Evolutionary conservation across 1,140 invertebrate genomes (phyloP).

Genomic region (Aphaenogaster floridana): DNA sequence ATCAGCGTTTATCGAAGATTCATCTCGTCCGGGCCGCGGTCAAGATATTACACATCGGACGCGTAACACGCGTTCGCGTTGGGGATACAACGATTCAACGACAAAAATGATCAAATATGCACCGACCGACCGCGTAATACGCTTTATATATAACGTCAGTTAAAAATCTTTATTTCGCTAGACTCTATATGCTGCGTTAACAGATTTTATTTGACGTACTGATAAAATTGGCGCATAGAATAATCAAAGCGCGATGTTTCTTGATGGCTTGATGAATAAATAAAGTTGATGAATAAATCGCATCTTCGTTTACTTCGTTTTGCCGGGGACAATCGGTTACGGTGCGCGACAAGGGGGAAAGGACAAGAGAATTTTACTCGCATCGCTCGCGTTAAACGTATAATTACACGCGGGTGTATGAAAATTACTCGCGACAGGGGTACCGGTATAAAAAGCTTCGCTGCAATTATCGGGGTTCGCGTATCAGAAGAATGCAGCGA

Average conservation of each 20-base stretch:
- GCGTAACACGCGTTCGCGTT: background rate
- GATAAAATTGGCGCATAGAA: background rate
- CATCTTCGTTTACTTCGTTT: constrained; percentile 20
- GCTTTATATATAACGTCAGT: background rate
- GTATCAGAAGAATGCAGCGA: constrained; percentile 63
- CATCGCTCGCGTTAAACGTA: constrained; percentile 39
- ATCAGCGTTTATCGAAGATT: constrained; percentile 53
- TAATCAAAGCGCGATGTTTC: background rate
- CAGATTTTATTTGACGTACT: background rate
- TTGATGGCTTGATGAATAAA: background rate
- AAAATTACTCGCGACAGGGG: constrained; percentile 34
- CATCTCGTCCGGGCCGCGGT: constrained; percentile 11
- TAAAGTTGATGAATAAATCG: constrained; percentile 18
- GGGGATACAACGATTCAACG: constrained; percentile 15
- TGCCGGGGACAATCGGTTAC: background rate
- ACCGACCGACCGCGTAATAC: background rate
- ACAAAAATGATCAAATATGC: constrained; percentile 17
- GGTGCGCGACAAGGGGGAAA: background rate
- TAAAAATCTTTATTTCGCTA: constrained; percentile 39
- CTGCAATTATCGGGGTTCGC: constrained; percentile 51
- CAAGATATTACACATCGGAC: constrained; percentile 19
- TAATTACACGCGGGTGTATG: constrained; percentile 35
- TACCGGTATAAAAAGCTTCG: background rate
- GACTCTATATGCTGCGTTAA: constrained; percentile 14
- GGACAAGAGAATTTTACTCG: background rate